phyloP scores from a whole-genome alignment of 2,113 vertebrate genomes.

The Climacteris rufus region DNA sequence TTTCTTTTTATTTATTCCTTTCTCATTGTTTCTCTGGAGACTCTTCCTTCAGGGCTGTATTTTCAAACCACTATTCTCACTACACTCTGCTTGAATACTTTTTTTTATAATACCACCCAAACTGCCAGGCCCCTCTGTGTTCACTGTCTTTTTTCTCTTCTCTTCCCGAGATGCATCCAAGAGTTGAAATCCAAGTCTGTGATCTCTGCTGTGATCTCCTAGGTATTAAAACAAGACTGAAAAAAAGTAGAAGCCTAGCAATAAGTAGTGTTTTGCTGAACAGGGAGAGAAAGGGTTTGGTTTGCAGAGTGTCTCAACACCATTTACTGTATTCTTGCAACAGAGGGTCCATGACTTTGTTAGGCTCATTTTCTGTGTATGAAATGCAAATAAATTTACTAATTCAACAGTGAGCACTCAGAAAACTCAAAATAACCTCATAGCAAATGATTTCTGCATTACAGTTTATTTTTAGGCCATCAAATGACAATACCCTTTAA shows the following conservation, averaged over 20 bases:
- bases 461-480: not conserved
- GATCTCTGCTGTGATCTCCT: not conserved
- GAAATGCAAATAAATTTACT: not conserved
- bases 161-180: not conserved
- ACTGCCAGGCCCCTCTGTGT: slow-evolving; percentile 68
- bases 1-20: slow-evolving; percentile 88
- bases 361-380: not conserved
- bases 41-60: slow-evolving; percentile 77
- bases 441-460: not conserved
- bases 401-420: not conserved
- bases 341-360: not conserved
- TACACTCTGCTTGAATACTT: slow-evolving; percentile 74
- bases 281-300: not conserved
- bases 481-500: not conserved
- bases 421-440: not conserved
- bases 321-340: not conserved
- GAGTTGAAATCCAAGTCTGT: slow-evolving; percentile 28
- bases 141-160: not conserved
- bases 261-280: not conserved
- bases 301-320: not conserved
- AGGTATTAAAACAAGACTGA: not conserved
- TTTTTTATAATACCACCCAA: slow-evolving; percentile 81
- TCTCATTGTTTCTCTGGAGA: slow-evolving; percentile 81
- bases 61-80: slow-evolving; percentile 83
- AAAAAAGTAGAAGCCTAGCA: not conserved